These are phyloP conservation scores for Chesias legatella DNA, from an alignment of 2,888 invertebrate species.

Conservation along the genomic window DNA sequence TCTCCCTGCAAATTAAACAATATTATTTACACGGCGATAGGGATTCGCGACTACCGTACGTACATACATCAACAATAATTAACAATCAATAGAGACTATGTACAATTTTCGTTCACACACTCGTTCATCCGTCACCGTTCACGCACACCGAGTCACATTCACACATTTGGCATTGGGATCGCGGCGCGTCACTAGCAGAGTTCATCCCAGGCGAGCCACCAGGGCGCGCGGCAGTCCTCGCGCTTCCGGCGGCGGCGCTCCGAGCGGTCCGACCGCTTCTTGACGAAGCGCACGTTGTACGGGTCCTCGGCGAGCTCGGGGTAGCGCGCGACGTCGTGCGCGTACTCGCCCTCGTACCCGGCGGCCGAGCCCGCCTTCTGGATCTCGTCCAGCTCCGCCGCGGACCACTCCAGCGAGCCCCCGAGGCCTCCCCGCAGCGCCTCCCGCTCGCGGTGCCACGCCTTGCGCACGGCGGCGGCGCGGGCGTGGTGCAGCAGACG, in stretches of 20 bases:
- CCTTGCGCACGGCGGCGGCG: slow-evolving; percentile 90
- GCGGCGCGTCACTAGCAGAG: slow-evolving; percentile 74
- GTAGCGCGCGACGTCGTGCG: slow-evolving; percentile 93
- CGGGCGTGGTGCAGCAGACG: slow-evolving; percentile 95
- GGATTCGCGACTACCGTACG: slow-evolving; percentile 79
- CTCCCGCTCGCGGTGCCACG: slow-evolving; percentile 96
- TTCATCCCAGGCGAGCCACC: slow-evolving; percentile 73
- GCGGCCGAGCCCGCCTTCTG: slow-evolving; percentile 90
- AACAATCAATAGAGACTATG: slow-evolving; percentile 80
- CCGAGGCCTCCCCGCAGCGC: slow-evolving; percentile 88
- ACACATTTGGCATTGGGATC: slow-evolving; percentile 77
- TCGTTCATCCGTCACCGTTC: slow-evolving; percentile 62
- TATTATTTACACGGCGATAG: slow-evolving; percentile 80
- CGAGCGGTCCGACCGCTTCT: slow-evolving; percentile 86
- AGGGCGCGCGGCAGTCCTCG: slow-evolving; percentile 69
- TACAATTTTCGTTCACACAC: slow-evolving; percentile 76
- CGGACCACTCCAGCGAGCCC: slow-evolving; percentile 91
- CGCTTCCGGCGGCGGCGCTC: slow-evolving; percentile 88
- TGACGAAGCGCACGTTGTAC: slow-evolving; percentile 94
- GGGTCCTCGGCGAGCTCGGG: slow-evolving; percentile 98
- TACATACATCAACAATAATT: slow-evolving; percentile 78
- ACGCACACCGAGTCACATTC: slow-evolving; percentile 60
- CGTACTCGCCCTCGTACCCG: slow-evolving; percentile 94
- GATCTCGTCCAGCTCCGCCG: slow-evolving; percentile 93
- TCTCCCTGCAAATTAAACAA: slow-evolving; percentile 80